Conservation (phyloP, 2,888 invertebrate genomes). For the Rhopalosiphum nymphaeae region DNA sequence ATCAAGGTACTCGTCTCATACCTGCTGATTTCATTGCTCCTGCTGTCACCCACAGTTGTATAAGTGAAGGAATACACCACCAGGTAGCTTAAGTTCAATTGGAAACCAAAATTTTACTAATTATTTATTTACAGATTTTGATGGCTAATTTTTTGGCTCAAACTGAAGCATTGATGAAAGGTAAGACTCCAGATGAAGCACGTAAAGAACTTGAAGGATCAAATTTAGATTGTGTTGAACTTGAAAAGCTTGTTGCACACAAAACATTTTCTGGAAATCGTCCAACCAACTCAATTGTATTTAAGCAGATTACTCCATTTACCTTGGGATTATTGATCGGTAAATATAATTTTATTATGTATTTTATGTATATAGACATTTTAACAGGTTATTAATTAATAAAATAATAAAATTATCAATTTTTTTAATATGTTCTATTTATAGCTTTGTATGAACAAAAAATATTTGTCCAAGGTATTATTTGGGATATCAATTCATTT, state of each 20-base stretch:
- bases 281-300: conserved; percentile 96
- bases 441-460: conserved; percentile 98
- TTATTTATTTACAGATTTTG: conserved; percentile 76
- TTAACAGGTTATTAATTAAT: conserved; percentile 30
- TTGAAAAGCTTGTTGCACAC: conserved; percentile 89
- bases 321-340: conserved; percentile 93
- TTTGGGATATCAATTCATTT: conserved; percentile 99
- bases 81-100: conserved; percentile 72
- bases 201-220: conserved; percentile 84
- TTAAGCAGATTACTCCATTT: conserved; percentile 93
- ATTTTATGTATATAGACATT: background rate
- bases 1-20: conserved; percentile 92
- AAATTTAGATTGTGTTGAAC: conserved; percentile 80
- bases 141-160: conserved; percentile 98
- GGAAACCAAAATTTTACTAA: background rate
- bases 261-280: conserved; percentile 97
- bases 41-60: conserved; percentile 88
- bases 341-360: conserved; percentile 69
- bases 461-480: conserved; percentile 97
- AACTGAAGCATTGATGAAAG: conserved; percentile 97
- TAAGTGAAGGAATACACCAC: conserved; percentile 85
- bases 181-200: conserved; percentile 78
- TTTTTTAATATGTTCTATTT: conserved; percentile 54
- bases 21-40: conserved; percentile 98
- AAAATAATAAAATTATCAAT: no score